Percentiles rank a stretch among this genome's conserved stretches.
Evolutionary conservation across 2,113 vertebrate species (phyloP).

Genomic region (Monarcha castaneiventris): DNA sequence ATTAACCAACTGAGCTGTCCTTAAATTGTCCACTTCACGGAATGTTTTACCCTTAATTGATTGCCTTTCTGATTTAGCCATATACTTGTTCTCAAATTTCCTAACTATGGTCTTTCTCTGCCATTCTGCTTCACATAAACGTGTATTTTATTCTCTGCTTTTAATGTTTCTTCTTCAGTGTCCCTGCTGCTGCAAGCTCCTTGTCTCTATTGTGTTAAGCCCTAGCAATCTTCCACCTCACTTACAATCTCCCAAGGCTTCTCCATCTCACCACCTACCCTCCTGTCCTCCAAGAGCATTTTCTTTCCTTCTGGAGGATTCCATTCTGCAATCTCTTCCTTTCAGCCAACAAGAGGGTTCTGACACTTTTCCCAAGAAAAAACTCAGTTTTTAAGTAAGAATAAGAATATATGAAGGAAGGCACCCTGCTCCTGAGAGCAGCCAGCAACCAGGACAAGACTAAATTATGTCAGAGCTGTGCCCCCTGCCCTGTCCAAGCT

Average conservation of each 20-base stretch:
- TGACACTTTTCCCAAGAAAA: neutral
- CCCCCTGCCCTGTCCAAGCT: neutral
- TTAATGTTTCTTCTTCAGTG: neutral
- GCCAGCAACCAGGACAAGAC: neutral
- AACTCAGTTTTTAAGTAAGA: neutral
- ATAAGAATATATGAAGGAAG: neutral
- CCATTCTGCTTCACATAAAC: neutral
- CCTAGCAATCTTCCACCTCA: neutral
- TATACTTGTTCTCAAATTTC: neutral
- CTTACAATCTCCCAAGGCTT: neutral
- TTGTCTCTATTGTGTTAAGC: neutral
- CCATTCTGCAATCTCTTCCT: neutral
- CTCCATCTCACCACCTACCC: neutral
- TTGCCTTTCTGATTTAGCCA: neutral
- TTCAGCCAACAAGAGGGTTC: fast-evolving
- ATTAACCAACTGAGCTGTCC: neutral
- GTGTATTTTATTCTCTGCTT: neutral
- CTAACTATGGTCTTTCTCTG: neutral
- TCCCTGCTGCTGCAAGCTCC: neutral
- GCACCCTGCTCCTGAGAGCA: neutral
- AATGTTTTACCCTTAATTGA: neutral
- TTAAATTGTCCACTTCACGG: neutral
- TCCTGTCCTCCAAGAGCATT: neutral
- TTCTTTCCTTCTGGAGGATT: neutral
- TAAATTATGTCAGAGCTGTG: neutral